phyloP scores from a whole-genome alignment of 2,888 invertebrate genomes.

The Hydriomena furcata region DNA sequence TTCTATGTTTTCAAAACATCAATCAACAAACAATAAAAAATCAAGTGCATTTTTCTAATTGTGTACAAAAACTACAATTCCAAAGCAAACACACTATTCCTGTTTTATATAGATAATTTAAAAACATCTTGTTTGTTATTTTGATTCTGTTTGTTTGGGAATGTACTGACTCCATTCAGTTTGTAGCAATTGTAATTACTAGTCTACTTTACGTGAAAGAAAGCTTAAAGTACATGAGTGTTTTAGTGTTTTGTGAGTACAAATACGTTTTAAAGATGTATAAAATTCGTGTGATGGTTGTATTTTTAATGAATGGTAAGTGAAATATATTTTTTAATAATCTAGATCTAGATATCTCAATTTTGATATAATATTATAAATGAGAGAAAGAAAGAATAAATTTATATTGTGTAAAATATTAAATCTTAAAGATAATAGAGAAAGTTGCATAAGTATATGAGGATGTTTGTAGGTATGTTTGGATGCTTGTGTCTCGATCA shows the following conservation, averaged over 20 bases:
- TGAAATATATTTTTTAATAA: too few species aligned
- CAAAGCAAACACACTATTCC: not conserved
- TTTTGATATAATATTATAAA: too few species aligned
- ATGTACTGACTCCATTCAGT: constrained; percentile 1
- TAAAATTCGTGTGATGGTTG: not conserved
- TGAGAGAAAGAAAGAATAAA: too few species aligned
- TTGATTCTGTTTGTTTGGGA: constrained; percentile 1
- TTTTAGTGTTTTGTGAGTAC: not conserved
- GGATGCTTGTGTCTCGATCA: too few species aligned
- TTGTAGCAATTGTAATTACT: not conserved
- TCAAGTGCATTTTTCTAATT: constrained; percentile 3
- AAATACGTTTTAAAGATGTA: not conserved
- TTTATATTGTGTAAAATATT: too few species aligned
- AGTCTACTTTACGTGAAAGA: not conserved
- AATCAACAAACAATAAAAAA: not conserved
- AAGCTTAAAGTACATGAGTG: not conserved
- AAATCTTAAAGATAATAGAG: too few species aligned
- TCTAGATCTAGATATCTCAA: too few species aligned
- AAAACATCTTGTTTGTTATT: not conserved
- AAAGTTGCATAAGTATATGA: too few species aligned
- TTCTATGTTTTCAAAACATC: not conserved
- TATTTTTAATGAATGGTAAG: constrained; percentile 15
- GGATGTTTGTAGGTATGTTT: too few species aligned
- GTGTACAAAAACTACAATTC: not conserved
- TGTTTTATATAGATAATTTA: not conserved